Evolutionary conservation across 2,113 vertebrate species (phyloP).

Genomic region (Charadrius vociferus): DNA sequence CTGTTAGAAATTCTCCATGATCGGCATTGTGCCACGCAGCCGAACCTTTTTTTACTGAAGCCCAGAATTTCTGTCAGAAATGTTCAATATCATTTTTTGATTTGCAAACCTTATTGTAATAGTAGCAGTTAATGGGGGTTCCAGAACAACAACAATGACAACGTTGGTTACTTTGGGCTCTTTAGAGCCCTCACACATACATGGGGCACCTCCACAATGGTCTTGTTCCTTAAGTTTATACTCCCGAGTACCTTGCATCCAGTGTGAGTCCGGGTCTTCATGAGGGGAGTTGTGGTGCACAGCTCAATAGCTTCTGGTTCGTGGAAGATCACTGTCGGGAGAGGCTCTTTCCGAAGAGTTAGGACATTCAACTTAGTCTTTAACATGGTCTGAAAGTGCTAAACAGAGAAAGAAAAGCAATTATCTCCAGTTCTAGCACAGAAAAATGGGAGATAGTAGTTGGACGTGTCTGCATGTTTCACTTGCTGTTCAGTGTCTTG

Average conservation of each 20-base stretch:
- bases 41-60: neutral
- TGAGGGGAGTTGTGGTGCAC: conserved; percentile 89
- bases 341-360: conserved; percentile 93
- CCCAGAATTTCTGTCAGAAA: neutral
- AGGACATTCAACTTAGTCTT: conserved; percentile 98
- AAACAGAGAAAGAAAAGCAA: conserved; percentile 55
- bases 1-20: neutral
- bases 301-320: conserved; percentile 98
- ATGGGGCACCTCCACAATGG: neutral
- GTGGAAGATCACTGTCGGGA: conserved; percentile 95
- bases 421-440: neutral
- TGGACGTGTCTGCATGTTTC: neutral
- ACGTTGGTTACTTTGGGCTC: neutral
- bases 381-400: conserved; percentile 99
- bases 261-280: conserved; percentile 86
- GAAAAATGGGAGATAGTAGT: neutral
- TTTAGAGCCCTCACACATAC: neutral
- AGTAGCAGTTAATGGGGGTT: neutral
- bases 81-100: neutral
- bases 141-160: neutral
- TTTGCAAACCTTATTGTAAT: neutral
- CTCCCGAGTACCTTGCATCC: conserved; percentile 90
- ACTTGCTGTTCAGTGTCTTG: neutral
- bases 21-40: neutral
- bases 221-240: neutral